A percentile compares a stretch with the other conserved stretches of the same genome.
Conservation (phyloP, 2,888 invertebrate genomes). For the Xylota sylvarum region DNA sequence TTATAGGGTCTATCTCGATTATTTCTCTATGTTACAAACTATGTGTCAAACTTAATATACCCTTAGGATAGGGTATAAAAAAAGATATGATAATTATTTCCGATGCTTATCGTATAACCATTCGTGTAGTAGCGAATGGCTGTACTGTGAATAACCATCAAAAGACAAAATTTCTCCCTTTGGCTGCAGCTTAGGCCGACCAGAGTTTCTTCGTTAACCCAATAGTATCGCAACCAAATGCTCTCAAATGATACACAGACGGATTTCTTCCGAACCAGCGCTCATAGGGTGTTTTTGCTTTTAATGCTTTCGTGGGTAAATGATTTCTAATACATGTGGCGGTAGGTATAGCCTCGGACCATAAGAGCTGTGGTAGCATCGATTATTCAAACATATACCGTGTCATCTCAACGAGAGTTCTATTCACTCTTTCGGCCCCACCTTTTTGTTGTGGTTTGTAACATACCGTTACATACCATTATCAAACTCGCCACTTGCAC, state of each 20-base stretch:
- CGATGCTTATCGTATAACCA: constrained; percentile 61
- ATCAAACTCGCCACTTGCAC: constrained; percentile 57
- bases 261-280: too few species aligned
- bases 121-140: too few species aligned
- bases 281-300: constrained; percentile 69
- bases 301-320: constrained; percentile 60
- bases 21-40: too few species aligned
- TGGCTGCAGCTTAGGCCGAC: constrained; percentile 61
- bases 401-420: constrained; percentile 76
- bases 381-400: constrained; percentile 67
- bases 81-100: constrained; percentile 54
- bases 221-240: constrained; percentile 70
- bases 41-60: too few species aligned
- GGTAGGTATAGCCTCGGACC: constrained; percentile 75
- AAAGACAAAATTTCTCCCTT: constrained; percentile 64
- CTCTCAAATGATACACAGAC: constrained; percentile 61
- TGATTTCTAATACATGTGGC: constrained; percentile 76
- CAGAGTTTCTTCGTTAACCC: constrained; percentile 60
- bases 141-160: constrained; percentile 55
- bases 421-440: constrained; percentile 75
- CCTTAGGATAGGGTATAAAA: too few species aligned
- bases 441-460: constrained; percentile 78
- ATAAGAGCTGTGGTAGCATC: constrained; percentile 63
- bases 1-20: too few species aligned
- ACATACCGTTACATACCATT: constrained; percentile 48